These are phyloP conservation scores for Petaurus breviceps DNA, from an alignment of 2,113 vertebrate species.

Conservation along the genomic window DNA sequence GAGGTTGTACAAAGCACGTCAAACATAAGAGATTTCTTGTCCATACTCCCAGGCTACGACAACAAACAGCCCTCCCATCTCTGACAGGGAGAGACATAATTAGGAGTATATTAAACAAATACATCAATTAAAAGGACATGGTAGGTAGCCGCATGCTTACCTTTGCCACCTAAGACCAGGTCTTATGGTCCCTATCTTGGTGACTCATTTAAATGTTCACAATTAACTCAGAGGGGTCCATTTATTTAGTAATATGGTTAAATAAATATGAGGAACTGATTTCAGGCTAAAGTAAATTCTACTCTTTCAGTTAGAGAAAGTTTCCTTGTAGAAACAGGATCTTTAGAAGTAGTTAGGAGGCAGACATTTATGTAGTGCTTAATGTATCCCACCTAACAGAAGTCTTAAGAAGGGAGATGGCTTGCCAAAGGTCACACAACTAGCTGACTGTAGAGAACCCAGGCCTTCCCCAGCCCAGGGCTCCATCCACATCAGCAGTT, in stretches of 20 bases:
- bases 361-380: background rate
- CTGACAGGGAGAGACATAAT: background rate
- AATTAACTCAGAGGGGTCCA: background rate
- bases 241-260: background rate
- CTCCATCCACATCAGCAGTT: background rate
- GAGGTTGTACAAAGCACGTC: background rate
- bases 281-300: background rate
- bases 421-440: background rate
- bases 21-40: background rate
- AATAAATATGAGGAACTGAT: background rate
- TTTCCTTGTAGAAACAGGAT: background rate
- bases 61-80: background rate
- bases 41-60: background rate
- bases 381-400: background rate
- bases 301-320: background rate
- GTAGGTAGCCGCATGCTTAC: background rate
- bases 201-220: background rate
- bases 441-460: background rate
- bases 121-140: background rate
- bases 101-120: background rate
- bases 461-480: background rate
- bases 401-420: too few species aligned
- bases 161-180: background rate
- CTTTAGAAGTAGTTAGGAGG: background rate
- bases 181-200: background rate